A percentile compares a stretch with the other conserved stretches of the same genome.
phyloP scores from a whole-genome alignment of 2,113 vertebrate genomes.

The Psammodynastes pulverulentus region DNA sequence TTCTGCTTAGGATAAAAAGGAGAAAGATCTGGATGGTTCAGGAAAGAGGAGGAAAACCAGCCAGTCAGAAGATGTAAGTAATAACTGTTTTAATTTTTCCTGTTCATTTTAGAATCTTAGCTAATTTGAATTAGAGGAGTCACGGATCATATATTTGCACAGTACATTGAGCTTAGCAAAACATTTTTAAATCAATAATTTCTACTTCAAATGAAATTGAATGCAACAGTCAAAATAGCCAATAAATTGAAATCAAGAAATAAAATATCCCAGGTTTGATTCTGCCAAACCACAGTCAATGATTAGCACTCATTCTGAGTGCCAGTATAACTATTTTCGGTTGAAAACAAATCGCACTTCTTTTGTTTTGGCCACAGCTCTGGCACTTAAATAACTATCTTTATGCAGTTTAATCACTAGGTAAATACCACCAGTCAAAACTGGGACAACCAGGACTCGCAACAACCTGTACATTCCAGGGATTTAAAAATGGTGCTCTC shows the following conservation, averaged over 20 bases:
- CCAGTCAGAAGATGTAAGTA: conserved; percentile 91
- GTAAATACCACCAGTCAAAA: neutral
- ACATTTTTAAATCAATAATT: neutral
- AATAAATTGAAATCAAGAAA: neutral
- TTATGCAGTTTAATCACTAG: neutral
- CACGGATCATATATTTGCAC: neutral
- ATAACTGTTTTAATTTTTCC: conserved; percentile 2
- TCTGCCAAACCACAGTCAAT: neutral
- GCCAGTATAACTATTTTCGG: neutral
- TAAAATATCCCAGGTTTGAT: neutral
- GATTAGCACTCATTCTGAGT: neutral
- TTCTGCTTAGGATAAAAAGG: conserved; percentile 88
- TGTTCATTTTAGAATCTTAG: neutral
- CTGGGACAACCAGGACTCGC: neutral
- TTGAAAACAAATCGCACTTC: neutral
- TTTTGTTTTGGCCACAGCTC: neutral
- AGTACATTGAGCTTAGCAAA: neutral
- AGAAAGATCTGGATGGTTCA: conserved; percentile 86
- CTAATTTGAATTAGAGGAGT: neutral
- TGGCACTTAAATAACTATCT: neutral
- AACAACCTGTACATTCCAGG: neutral
- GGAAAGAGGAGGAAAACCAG: conserved; percentile 95
- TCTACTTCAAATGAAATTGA: neutral
- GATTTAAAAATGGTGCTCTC: neutral
- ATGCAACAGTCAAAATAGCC: neutral